phyloP scores from a whole-genome alignment of 2,113 vertebrate species.

The Trochalopteron elliotii region DNA sequence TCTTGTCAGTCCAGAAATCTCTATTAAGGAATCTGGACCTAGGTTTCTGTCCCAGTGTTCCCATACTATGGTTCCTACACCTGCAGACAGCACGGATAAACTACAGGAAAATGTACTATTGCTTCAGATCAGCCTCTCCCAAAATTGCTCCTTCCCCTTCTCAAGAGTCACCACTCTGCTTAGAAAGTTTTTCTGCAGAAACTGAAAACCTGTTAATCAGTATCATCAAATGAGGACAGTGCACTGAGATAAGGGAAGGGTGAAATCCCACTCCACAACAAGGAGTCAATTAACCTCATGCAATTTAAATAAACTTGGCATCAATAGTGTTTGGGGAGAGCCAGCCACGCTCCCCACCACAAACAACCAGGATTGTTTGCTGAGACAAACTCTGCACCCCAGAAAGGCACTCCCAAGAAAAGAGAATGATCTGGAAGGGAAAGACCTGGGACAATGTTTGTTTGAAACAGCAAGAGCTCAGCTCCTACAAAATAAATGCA shows the following conservation, averaged over 20 bases:
- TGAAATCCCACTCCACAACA: conserved; percentile 11
- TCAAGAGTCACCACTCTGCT: background rate
- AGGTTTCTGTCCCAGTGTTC: background rate
- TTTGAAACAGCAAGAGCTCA: background rate
- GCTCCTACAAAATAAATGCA: background rate
- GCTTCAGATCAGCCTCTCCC: background rate
- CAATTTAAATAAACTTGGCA: conserved; percentile 19
- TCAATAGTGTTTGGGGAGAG: background rate
- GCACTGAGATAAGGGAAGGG: background rate
- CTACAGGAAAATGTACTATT: accelerated
- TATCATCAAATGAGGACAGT: background rate
- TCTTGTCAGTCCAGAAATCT: background rate
- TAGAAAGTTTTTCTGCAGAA: background rate
- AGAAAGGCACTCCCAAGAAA: background rate
- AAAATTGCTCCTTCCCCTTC: background rate
- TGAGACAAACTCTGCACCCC: background rate
- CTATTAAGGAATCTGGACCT: background rate
- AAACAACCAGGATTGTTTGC: background rate
- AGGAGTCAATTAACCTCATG: background rate
- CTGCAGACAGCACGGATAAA: background rate
- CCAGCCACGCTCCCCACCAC: background rate
- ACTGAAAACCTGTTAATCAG: background rate
- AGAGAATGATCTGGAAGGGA: background rate
- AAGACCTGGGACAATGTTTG: background rate
- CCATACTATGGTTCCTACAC: background rate